phyloP scores from a whole-genome alignment of 2,113 vertebrate genomes.

The Gobio gobio region DNA sequence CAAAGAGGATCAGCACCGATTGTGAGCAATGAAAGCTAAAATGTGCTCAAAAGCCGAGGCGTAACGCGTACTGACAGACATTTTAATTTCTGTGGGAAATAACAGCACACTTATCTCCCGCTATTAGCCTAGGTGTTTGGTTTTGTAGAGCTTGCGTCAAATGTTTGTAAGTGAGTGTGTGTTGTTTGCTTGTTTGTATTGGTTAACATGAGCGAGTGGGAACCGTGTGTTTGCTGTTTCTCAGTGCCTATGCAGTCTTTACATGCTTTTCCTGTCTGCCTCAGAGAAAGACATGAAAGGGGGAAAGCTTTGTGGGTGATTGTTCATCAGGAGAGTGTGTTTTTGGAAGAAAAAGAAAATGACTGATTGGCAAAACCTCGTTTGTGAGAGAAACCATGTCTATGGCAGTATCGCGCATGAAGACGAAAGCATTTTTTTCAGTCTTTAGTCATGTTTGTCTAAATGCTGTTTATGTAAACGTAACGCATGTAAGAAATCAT shows the following conservation, averaged over 20 bases:
- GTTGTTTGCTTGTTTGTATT: constrained; percentile 11
- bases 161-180: background rate
- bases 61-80: background rate
- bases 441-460: constrained; percentile 1
- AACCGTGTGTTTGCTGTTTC: constrained; percentile 69
- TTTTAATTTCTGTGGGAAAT: constrained; percentile 35
- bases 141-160: background rate
- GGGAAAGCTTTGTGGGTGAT: constrained; percentile 10
- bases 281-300: constrained; percentile 47
- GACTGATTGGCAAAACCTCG: background rate
- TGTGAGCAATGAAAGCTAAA: constrained; percentile 44
- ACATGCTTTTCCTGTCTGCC: constrained; percentile 20
- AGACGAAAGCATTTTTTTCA: constrained; percentile 14
- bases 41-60: background rate
- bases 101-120: background rate
- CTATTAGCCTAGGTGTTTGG: background rate
- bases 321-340: constrained; percentile 22
- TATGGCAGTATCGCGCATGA: background rate
- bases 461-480: background rate
- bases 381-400: constrained; percentile 10
- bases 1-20: constrained; percentile 39
- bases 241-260: constrained; percentile 61
- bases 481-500: background rate
- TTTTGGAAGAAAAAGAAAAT: constrained; percentile 4
- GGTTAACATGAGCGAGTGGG: constrained; percentile 54